A percentile compares a stretch with the other conserved stretches of the same genome.
Conservation (phyloP, 2,888 invertebrate genomes). For the Magallana nippona region DNA sequence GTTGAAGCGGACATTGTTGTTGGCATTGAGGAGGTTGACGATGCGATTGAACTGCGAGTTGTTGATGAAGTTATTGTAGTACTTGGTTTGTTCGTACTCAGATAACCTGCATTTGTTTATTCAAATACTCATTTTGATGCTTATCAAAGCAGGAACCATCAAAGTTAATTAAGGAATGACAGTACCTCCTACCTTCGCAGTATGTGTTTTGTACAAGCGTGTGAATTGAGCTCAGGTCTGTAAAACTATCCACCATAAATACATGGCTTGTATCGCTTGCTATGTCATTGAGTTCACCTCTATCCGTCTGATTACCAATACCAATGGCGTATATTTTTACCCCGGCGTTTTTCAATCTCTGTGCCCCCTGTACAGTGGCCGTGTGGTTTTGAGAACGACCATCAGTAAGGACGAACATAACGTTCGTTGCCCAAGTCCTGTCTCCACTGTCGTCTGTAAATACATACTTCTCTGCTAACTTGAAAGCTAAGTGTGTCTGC, state of each 20-base stretch:
- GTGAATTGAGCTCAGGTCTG: not conserved
- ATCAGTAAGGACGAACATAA: conserved; percentile 4
- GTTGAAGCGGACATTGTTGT: not conserved
- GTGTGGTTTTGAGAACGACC: conserved; percentile 4
- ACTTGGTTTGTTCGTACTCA: not conserved
- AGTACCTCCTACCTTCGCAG: conserved; percentile 2
- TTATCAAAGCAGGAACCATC: too few species aligned
- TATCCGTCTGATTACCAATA: not conserved
- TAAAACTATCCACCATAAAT: conserved; percentile 13
- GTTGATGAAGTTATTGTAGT: not conserved
- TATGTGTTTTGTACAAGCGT: not conserved
- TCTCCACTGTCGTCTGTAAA: not conserved
- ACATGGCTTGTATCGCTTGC: not conserved
- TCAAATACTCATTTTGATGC: too few species aligned
- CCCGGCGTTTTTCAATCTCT: not conserved
- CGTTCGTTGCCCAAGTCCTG: not conserved
- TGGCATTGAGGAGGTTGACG: not conserved
- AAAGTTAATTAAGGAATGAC: too few species aligned
- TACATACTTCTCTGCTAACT: not conserved
- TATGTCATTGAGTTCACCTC: not conserved
- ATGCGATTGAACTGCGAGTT: not conserved
- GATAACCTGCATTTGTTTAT: not conserved
- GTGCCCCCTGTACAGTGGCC: not conserved
- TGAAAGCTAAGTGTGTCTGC: conserved; percentile 10
- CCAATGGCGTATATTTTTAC: conserved; percentile 15